These are phyloP conservation scores for Cephus cinctus DNA, from an alignment of 1,140 invertebrate species.

Conservation along the genomic window DNA sequence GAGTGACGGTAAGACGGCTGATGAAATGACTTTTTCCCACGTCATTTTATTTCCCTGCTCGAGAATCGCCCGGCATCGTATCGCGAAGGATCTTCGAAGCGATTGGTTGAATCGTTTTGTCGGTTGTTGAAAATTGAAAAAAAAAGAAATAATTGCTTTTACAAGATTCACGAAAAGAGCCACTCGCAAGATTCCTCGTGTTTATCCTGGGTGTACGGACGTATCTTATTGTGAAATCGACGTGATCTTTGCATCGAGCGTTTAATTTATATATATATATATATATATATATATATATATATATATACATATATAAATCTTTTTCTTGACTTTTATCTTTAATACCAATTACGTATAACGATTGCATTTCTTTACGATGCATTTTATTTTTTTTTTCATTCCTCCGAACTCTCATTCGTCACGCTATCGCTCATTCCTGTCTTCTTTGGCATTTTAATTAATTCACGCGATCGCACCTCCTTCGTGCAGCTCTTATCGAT, in stretches of 20 bases:
- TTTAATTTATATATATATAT: not conserved
- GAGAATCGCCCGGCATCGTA: too few species aligned
- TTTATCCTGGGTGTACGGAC: too few species aligned
- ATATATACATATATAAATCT: not conserved
- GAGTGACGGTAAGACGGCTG: not conserved
- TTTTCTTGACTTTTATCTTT: not conserved
- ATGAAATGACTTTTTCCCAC: conserved; percentile 8
- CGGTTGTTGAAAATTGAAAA: not conserved
- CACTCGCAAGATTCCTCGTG: too few species aligned
- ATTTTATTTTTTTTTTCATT: not conserved
- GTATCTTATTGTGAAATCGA: not conserved
- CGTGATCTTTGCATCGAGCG: not conserved
- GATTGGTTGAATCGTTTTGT: not conserved
- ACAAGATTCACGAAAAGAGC: too few species aligned
- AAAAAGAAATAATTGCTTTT: too few species aligned
- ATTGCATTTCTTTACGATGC: not conserved
- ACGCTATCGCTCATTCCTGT: not conserved
- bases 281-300: conserved; percentile 1
- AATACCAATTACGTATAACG: not conserved
- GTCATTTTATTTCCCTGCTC: not conserved
- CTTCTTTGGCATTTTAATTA: not conserved
- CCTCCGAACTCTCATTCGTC: not conserved
- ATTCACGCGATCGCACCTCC: not conserved
- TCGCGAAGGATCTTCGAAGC: not conserved
- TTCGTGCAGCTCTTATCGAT: not conserved